Conservation (phyloP, 2,797 vertebrate genomes). For the Myotis findleyi region DNA sequence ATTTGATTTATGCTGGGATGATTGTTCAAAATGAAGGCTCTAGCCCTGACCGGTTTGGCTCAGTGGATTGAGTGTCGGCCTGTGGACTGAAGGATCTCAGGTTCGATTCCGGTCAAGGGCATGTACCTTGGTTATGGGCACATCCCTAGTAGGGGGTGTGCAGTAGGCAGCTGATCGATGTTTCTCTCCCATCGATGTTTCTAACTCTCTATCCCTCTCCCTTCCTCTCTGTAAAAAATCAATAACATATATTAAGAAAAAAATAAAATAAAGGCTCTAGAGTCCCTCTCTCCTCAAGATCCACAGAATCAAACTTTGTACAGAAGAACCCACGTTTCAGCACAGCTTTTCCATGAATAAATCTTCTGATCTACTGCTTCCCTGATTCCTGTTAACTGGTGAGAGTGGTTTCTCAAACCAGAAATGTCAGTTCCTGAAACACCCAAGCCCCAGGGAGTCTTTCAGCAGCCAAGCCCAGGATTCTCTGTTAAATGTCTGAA, state of each 20-base stretch:
- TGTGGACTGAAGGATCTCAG: too few species aligned
- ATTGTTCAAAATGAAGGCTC: neutral
- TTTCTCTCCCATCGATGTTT: too few species aligned
- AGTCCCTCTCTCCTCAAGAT: neutral
- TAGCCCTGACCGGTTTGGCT: too few species aligned
- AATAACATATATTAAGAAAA: too few species aligned
- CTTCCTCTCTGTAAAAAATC: too few species aligned
- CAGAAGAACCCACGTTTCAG: neutral
- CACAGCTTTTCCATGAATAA: neutral
- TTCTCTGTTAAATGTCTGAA: slow-evolving; percentile 49
- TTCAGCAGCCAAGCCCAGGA: neutral
- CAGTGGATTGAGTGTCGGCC: too few species aligned
- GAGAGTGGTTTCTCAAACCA: neutral
- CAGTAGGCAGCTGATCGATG: too few species aligned
- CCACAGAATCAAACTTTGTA: neutral
- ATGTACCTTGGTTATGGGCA: too few species aligned
- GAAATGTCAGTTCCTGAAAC: slow-evolving; percentile 26
- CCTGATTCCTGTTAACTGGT: neutral
- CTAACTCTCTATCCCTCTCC: too few species aligned
- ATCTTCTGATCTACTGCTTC: neutral
- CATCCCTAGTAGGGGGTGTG: too few species aligned
- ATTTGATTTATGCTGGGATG: neutral
- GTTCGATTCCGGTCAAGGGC: too few species aligned
- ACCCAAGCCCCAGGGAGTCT: neutral
- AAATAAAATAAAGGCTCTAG: neutral